These are phyloP conservation scores for Bradypodion ventrale DNA, from an alignment of 2,797 vertebrate species.

Conservation along the genomic window DNA sequence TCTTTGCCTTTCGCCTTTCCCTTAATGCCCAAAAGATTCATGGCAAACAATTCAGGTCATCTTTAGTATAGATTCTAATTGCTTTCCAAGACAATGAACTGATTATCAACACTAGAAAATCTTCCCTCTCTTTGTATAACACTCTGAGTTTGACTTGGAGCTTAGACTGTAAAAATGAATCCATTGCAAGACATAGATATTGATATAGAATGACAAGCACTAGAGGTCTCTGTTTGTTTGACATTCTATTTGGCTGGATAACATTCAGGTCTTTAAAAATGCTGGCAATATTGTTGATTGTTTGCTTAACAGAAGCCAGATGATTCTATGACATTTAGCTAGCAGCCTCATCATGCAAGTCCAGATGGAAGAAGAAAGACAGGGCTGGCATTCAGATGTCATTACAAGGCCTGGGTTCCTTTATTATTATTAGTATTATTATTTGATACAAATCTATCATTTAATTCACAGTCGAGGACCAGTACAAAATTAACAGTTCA, in stretches of 20 bases:
- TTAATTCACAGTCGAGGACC: no score
- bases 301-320: conserved; percentile 4
- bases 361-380: background rate
- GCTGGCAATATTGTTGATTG: background rate
- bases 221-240: background rate
- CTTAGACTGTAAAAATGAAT: background rate
- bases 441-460: no score
- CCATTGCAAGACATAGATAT: background rate
- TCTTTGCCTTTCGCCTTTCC: background rate
- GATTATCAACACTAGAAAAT: background rate
- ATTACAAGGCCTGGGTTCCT: background rate
- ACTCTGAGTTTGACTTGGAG: background rate
- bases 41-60: background rate
- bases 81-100: background rate
- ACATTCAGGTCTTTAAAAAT: no score
- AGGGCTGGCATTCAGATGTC: background rate
- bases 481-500: no score
- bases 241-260: background rate
- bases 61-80: background rate
- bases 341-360: background rate
- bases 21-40: background rate
- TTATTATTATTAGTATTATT: background rate
- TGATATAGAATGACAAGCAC: background rate
- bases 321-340: background rate
- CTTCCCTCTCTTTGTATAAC: background rate